Percentiles rank a stretch among this genome's conserved stretches.
These are phyloP conservation scores for Clarias platycephalus DNA, from an alignment of 2,797 vertebrate genomes.

Conservation along the genomic window DNA sequence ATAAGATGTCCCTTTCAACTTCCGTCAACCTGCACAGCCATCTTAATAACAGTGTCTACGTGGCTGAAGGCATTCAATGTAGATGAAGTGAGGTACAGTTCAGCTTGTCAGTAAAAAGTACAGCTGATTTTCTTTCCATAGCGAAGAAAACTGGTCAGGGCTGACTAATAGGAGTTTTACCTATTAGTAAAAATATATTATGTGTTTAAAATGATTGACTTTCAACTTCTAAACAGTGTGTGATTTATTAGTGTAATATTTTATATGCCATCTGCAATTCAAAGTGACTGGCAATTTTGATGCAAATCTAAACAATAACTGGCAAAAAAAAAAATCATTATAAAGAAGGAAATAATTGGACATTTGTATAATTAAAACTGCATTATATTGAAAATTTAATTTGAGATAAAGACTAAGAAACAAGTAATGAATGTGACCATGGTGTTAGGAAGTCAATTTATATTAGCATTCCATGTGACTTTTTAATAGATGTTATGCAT, in stretches of 20 bases:
- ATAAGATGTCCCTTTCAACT: conserved; percentile 15
- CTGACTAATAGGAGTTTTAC: too few relatives aligned
- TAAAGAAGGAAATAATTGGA: conserved; percentile 30
- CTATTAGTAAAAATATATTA: background rate
- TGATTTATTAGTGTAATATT: background rate
- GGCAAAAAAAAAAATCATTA: conserved; percentile 36
- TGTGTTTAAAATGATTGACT: background rate
- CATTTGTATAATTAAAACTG: conserved; percentile 26
- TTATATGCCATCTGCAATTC: background rate
- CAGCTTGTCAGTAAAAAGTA: background rate
- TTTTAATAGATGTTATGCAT: conserved; percentile 15
- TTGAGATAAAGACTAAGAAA: conserved; percentile 29
- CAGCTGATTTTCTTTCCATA: background rate
- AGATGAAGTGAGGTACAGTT: background rate
- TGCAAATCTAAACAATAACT: background rate
- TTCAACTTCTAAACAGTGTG: background rate
- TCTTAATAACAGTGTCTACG: background rate
- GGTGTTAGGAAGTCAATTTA: conserved; percentile 30
- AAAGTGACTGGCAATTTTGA: conserved; percentile 25
- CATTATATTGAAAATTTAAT: conserved; percentile 28
- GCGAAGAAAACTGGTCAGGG: too few relatives aligned
- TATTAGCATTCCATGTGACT: conserved; percentile 41
- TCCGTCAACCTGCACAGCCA: conserved; percentile 12
- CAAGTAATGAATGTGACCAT: conserved; percentile 33
- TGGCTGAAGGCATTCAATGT: background rate